These are phyloP conservation scores for Adrianichthys oophorus DNA, from an alignment of 2,797 vertebrate genomes.

Conservation along the genomic window DNA sequence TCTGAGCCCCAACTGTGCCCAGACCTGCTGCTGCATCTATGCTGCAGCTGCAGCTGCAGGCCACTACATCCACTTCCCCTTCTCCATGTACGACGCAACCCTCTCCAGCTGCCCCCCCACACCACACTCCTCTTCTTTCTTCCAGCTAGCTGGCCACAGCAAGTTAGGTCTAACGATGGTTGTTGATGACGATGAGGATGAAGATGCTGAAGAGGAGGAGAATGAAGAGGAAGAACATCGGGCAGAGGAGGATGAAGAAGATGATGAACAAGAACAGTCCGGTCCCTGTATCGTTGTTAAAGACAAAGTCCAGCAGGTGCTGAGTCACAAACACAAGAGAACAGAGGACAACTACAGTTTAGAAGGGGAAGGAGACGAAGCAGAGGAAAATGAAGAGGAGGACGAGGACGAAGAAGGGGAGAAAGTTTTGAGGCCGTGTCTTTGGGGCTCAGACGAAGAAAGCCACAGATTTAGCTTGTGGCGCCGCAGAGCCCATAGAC, in stretches of 20 bases:
- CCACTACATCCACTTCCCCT: constrained; percentile 89
- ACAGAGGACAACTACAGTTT: constrained; percentile 42
- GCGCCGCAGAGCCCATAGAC: constrained; percentile 84
- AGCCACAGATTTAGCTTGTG: constrained; percentile 80
- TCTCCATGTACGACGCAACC: constrained; percentile 81
- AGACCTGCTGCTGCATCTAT: constrained; percentile 92
- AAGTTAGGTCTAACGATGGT: constrained; percentile 55
- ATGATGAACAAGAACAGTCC: constrained; percentile 43
- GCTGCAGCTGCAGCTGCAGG: constrained; percentile 73
- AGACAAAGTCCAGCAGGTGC: constrained; percentile 39
- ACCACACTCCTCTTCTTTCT: constrained; percentile 72
- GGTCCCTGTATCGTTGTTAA: constrained; percentile 38
- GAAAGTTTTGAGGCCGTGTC: constrained; percentile 39
- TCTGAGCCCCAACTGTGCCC: constrained; percentile 80
- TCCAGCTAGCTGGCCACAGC: constrained; percentile 66
- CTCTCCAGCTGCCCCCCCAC: constrained; percentile 77
- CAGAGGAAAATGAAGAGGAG: constrained; percentile 42
- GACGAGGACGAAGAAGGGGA: constrained; percentile 54
- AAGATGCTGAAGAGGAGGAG: constrained; percentile 61
- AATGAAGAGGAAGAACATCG: constrained; percentile 41
- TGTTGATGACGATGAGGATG: constrained; percentile 48
- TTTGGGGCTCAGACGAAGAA: constrained; percentile 76
- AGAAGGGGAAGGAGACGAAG: constrained; percentile 43
- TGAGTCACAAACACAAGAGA: constrained; percentile 39
- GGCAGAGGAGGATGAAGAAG: constrained; percentile 43